These are phyloP conservation scores for Oxycera nigricornis DNA, from an alignment of 2,888 invertebrate genomes.

Conservation along the genomic window DNA sequence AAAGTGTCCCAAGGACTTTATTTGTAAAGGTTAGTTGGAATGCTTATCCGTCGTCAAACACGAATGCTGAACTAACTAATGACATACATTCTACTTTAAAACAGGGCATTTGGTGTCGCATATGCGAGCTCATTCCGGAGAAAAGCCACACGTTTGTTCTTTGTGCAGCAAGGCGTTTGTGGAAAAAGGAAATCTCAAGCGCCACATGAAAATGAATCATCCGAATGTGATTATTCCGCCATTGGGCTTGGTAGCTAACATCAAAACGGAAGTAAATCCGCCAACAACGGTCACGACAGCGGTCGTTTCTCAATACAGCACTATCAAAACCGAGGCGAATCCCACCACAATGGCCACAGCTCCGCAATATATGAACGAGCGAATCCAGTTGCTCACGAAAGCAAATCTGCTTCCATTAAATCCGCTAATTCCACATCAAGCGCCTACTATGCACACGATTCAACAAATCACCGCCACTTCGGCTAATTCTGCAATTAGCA, in stretches of 20 bases:
- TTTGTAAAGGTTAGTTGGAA: conserved; percentile 74
- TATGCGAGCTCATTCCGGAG: conserved; percentile 76
- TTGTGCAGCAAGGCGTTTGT: conserved; percentile 81
- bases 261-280: conserved; percentile 57
- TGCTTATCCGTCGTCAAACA: too few relatives aligned
- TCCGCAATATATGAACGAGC: conserved; percentile 44
- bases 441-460: conserved; percentile 61
- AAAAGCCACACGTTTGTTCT: conserved; percentile 68
- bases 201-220: conserved; percentile 77
- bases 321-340: conserved; percentile 31
- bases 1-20: conserved; percentile 84
- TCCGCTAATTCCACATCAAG: conserved; percentile 57
- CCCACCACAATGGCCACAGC: conserved; percentile 33
- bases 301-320: conserved; percentile 23
- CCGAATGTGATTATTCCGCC: conserved; percentile 64
- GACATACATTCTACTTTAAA: conserved; percentile 36
- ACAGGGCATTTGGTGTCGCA: conserved; percentile 79
- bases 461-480: conserved; percentile 60
- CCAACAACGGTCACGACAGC: conserved; percentile 49
- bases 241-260: conserved; percentile 60
- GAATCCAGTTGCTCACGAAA: conserved; percentile 44
- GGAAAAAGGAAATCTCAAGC: conserved; percentile 78
- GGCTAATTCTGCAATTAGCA: conserved; percentile 43
- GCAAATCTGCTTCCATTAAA: conserved; percentile 47
- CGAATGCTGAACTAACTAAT: conserved; percentile 38